Base-by-base conservation (phyloP, 2,888 invertebrate genomes). In the Pammene fasciana region DNA sequence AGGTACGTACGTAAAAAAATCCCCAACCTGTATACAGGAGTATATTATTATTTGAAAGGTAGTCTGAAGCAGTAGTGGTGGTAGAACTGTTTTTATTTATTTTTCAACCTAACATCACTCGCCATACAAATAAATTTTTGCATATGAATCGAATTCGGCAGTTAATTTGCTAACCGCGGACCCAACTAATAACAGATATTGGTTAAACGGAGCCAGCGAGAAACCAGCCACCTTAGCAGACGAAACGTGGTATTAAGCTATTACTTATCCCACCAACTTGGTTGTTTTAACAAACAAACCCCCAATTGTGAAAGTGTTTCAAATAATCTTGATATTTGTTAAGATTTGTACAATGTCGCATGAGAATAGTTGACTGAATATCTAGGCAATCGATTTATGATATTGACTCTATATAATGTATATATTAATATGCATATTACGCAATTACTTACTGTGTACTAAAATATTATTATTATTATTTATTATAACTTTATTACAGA, bases 221-320 rank as follows among this genome's bases (percentile, higher is more conserved):
- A 91, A 92, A 75, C 79, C 85, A 89, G 86, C 83, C 92, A 92
- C 92, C 90, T 92, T 82, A 76, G 73, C 74, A 75, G 76, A 78
- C 75, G 75, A 77, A 90, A 86, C 87, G 78, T 92, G 75, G 85
- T 90, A 92, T 92, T 92, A 92, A 92, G 92, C 91, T 92, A 92
- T 92, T 92, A 92, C 84, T 92, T 91, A 92, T 91, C 84, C 85
- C 76, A 80, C 78, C 85, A 83, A 82, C 79, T 83, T 79, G 78
- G 78, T 82, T 77, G 80, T 85, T 90, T 89, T 86, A 87, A 85
- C 84, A 81, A 82, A 85, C 79, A 82, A 84, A 80, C 76, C 72
- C 66, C 43, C 74, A 71, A 73, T 73, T 74, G 75, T 76, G 70
- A 67, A 38, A 18, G 46, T 8, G 72, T 68, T 62, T 3, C 1